Conservation (phyloP, 2,797 vertebrate species). For the Psittacula echo region DNA sequence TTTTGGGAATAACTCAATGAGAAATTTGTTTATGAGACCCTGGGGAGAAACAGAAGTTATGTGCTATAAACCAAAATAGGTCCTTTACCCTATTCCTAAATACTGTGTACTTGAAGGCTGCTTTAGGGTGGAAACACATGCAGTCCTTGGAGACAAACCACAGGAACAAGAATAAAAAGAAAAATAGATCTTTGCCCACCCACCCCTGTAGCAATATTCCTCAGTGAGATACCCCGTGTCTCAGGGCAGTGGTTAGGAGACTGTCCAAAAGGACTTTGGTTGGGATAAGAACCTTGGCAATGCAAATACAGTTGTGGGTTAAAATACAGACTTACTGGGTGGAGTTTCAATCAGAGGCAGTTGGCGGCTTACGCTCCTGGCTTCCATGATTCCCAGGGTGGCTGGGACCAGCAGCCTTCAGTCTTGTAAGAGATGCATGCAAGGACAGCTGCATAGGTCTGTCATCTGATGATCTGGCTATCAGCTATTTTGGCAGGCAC, state of each 20-base stretch:
- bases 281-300: background rate
- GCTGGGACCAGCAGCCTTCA: background rate
- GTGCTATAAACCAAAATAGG: constrained; percentile 44
- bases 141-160: background rate
- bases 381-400: background rate
- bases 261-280: background rate
- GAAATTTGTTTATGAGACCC: constrained; percentile 51
- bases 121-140: background rate
- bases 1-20: constrained; percentile 54
- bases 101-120: background rate
- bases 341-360: background rate
- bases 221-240: background rate
- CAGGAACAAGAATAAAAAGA: background rate
- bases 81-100: constrained; percentile 20
- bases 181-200: background rate
- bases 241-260: background rate
- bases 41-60: constrained; percentile 25
- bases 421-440: background rate
- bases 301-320: background rate
- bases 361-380: background rate
- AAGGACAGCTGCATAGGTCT: background rate
- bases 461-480: background rate
- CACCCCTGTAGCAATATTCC: background rate
- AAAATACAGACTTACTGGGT: background rate
- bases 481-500: background rate